These are phyloP conservation scores for Paragorgia papillata DNA, from an alignment of 92 coral and sea anemone genomes.

Conservation along the genomic window DNA sequence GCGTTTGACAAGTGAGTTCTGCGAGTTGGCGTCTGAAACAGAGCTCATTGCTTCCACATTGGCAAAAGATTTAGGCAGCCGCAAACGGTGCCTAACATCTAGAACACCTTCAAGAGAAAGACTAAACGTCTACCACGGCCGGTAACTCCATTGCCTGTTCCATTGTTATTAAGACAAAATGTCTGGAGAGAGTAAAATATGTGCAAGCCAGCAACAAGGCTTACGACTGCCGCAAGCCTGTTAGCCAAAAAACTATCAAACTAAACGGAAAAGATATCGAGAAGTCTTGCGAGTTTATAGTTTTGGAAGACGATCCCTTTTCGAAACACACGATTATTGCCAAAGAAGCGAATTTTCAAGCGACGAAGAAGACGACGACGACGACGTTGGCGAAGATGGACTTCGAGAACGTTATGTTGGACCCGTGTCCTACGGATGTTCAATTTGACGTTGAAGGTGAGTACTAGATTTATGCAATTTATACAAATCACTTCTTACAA, in stretches of 20 bases:
- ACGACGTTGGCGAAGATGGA: slow-evolving; percentile 1
- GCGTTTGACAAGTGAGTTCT: background rate
- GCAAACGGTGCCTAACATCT: slow-evolving; percentile 12
- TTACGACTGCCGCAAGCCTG: background rate
- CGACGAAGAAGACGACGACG: background rate
- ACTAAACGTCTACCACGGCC: slow-evolving; percentile 25
- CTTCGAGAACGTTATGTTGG: background rate
- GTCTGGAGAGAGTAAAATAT: background rate
- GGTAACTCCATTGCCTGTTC: slow-evolving; percentile 1
- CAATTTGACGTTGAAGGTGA: slow-evolving; percentile 26
- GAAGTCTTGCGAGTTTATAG: too few relatives aligned
- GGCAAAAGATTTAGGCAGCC: slow-evolving; percentile 20
- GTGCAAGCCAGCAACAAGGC: background rate
- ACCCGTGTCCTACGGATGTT: slow-evolving; percentile 6
- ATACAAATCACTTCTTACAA: background rate
- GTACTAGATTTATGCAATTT: background rate
- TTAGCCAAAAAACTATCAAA: background rate
- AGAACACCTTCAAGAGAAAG: slow-evolving; percentile 4
- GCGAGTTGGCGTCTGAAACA: slow-evolving; percentile 20
- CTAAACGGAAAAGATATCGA: background rate
- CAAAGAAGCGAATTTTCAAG: background rate
- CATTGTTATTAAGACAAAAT: slow-evolving; percentile 14
- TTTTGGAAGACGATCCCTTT: background rate
- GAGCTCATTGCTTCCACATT: background rate
- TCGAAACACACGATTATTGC: background rate